phyloP scores from a whole-genome alignment of 2,888 invertebrate species.

The Cephus sareptanus region DNA sequence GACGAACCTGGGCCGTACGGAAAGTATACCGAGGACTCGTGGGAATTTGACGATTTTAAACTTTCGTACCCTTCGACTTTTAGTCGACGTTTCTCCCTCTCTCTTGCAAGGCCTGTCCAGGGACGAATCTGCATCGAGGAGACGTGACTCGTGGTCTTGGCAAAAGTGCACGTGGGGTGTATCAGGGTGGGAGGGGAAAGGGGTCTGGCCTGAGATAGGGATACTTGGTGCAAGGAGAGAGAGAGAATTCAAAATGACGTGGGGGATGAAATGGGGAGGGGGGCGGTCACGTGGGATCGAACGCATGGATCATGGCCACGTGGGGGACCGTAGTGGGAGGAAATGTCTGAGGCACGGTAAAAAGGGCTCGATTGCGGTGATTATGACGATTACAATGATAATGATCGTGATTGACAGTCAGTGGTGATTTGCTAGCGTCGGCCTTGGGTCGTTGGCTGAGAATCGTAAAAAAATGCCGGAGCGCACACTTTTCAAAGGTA shows the following conservation, averaged over 20 bases:
- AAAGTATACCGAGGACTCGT: not conserved
- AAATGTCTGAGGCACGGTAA: not conserved
- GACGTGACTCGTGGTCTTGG: not conserved
- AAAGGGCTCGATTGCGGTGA: not conserved
- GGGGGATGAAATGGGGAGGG: too few relatives aligned
- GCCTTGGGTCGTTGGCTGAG: slow-evolving; percentile 33
- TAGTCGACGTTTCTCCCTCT: not conserved
- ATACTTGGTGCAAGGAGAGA: not conserved
- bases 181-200: too few relatives aligned
- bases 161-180: not conserved
- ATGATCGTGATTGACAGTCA: not conserved
- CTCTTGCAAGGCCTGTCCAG: not conserved
- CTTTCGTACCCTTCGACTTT: not conserved
- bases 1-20: not conserved
- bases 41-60: not conserved
- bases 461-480: slow-evolving; percentile 51
- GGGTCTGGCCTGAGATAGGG: not conserved
- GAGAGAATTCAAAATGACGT: not conserved
- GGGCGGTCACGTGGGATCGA: not conserved
- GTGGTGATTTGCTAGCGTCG: not conserved
- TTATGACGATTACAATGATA: not conserved
- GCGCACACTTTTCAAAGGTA: slow-evolving; percentile 24
- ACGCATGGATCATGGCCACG: not conserved
- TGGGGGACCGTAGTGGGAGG: not conserved
- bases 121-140: not conserved